Evolutionary conservation across 2,797 vertebrate genomes (phyloP).

Genomic region (Pseudomugil tenellus): DNA sequence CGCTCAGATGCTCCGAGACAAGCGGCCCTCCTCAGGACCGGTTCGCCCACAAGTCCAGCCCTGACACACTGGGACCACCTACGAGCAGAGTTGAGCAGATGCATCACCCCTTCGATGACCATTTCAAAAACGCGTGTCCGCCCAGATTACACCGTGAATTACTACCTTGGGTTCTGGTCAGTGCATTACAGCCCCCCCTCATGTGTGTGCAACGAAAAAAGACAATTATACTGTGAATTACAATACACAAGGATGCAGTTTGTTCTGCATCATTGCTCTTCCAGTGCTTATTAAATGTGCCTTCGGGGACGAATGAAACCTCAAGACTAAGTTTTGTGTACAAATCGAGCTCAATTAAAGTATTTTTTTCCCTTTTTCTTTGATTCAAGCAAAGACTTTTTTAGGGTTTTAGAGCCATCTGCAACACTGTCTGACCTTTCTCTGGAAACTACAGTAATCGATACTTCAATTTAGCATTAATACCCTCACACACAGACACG

Average conservation of each 20-base stretch:
- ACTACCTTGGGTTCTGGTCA: slow-evolving; percentile 27
- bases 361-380: slow-evolving; percentile 18
- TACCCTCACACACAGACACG: slow-evolving; percentile 23
- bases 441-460: slow-evolving; percentile 33
- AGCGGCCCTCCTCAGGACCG: slow-evolving; percentile 24
- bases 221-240: slow-evolving; percentile 61
- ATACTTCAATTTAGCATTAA: slow-evolving; percentile 46
- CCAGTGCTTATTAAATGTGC: slow-evolving; percentile 47
- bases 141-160: slow-evolving; percentile 57
- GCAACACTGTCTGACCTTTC: slow-evolving; percentile 35
- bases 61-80: slow-evolving; percentile 68
- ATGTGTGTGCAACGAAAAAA: slow-evolving; percentile 26
- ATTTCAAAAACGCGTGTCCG: slow-evolving; percentile 40
- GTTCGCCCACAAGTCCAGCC: slow-evolving; percentile 41
- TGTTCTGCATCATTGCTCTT: slow-evolving; percentile 53
- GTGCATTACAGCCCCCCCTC: slow-evolving; percentile 21
- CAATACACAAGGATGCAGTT: slow-evolving; percentile 55
- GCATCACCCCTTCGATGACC: slow-evolving; percentile 47
- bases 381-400: slow-evolving; percentile 14
- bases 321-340: slow-evolving; percentile 23
- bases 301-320: slow-evolving; percentile 48
- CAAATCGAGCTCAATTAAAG: slow-evolving; percentile 34
- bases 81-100: slow-evolving; percentile 49
- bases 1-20: slow-evolving; percentile 41
- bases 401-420: slow-evolving; percentile 24